Base-by-base conservation (phyloP, 2,888 invertebrate genomes). In the Theretra japonica region DNA sequence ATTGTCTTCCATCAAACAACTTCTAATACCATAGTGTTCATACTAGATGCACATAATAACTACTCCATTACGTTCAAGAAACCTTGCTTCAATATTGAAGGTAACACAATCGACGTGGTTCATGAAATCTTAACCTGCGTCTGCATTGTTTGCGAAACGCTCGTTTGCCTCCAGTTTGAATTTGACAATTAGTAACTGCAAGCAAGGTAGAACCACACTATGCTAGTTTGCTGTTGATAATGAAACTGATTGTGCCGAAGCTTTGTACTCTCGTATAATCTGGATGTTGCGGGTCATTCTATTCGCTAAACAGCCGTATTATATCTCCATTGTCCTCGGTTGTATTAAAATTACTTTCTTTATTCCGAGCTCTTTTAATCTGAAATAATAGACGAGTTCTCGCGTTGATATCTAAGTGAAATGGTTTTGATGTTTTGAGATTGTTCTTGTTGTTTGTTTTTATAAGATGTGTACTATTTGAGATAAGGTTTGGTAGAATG, bases 241-340 rank as follows among this genome's bases (percentile, higher is more conserved):
- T 21, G 41, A 65, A 65, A 65, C 65, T 65, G 65, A 48, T 62
- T 62, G 48, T 41, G 2, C 23, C 62, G 15, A 17, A 41, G 41
- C 48, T 48, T 65, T 65, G 62, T 65, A 65, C 5, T 65, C 65
- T 1, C 21, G 28, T 19, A 41, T 65, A 48, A 65, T 48, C 65
- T 48, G 23, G 48, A 23, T 65, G 23, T 65, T 41, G 41, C 65
- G 23, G 65, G 65, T 65, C 48, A 65, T 65, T 48, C 65, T 23
- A 65, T 65, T 65, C 48, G 41, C 65, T 65, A 65, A 65, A 65
- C 65, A 48, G 65, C 65, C 48, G 41, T 65, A 48, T 65, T 65
- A 65, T 23, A 48, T 65, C 23, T 17, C 48, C 48, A 65, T 65
- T 65, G 65, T 65, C 41, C 65, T 8, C 23, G 0, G 48, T 48